Base-by-base conservation (phyloP, 1,140 invertebrate species). In the Nixonia krombeini region DNA sequence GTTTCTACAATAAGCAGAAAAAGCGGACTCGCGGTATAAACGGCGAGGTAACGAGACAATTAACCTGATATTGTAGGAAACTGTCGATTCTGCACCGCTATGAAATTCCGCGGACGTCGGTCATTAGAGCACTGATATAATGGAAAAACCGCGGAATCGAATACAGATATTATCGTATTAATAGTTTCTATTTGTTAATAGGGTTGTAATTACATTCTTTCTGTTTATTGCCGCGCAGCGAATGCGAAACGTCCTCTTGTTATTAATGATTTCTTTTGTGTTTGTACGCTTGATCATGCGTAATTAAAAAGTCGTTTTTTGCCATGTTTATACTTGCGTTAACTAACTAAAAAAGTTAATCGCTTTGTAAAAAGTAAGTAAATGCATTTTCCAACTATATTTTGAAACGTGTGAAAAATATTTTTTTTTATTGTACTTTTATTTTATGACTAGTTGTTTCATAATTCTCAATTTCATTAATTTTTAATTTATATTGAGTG, bases 11-110 rank as follows among this genome's bases (percentile, higher is more conserved):
- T 25, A 15, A 47, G 45, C 50, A 52, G 55, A 65, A 64, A 69
- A 69, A 58, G 50, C 46, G 42, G 53, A 31, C 26, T 58, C 57
- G 44, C 17, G 23, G 56, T 47, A 66, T 67, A 50, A n/a, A 56
- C 50, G 49, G 55, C 64, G 55, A 57, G 12, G 52, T 68, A 68
- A 73, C 68, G 68, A 73, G 72, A 73, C 68, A 73, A 73, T 73
- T 73, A 73, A 69, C 55, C 50, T 59, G 51, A 50, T 51, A 64
- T 59, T 56, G 49, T 64, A 15, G 44, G 26, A 38, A 55, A 58
- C 57, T 42, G 40, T 37, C 28, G 35, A 57, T 70, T 50, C 38
- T 26, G 49, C 50, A 37, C 28, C 17, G 47, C 51, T 42, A 45
- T 50, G 29, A 38, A 64, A 70, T 70, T 64, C 59, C 55, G 40